Conservation (phyloP, 1,140 invertebrate genomes). For the Schlechtendalia chinensis region DNA sequence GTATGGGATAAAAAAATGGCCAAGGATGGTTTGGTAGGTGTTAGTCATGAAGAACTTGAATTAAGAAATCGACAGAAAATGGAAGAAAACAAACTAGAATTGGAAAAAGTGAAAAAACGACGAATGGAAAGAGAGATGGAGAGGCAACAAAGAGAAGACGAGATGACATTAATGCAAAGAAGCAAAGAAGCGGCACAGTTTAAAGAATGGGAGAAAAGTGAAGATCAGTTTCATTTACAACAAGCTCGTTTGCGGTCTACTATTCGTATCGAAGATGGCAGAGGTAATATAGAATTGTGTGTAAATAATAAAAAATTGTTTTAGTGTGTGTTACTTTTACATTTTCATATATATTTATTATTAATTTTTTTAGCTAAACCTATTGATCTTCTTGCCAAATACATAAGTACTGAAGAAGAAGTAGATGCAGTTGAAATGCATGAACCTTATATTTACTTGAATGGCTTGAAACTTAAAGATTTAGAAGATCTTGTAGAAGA, state of each 20-base stretch:
- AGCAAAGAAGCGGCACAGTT: constrained; percentile 94
- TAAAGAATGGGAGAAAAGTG: constrained; percentile 90
- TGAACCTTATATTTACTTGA: constrained; percentile 94
- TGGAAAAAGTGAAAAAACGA: constrained; percentile 88
- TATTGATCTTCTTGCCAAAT: constrained; percentile 95
- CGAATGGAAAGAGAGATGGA: constrained; percentile 86
- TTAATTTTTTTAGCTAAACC: constrained; percentile 82
- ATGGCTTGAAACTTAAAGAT: constrained; percentile 86
- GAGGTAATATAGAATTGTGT: constrained; percentile 56
- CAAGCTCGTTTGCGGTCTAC: constrained; percentile 85
- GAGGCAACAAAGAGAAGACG: constrained; percentile 83
- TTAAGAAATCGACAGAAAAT: constrained; percentile 81
- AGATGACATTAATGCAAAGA: constrained; percentile 81
- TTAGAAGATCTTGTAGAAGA: constrained; percentile 97
- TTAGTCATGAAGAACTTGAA: constrained; percentile 81
- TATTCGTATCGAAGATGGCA: constrained; percentile 92
- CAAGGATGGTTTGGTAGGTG: constrained; percentile 84
- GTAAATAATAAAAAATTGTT: neutral
- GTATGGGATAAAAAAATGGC: constrained; percentile 96
- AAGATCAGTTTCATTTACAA: constrained; percentile 89
- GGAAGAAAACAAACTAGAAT: constrained; percentile 83
- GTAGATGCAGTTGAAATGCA: constrained; percentile 95
- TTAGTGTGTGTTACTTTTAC: constrained; percentile 13
- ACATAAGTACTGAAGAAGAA: constrained; percentile 89
- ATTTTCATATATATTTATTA: constrained; percentile 23